A percentile compares a stretch with the other conserved stretches of the same genome.
These are phyloP conservation scores for Spea multiplicata DNA, from an alignment of 2,113 vertebrate genomes.

Conservation along the genomic window DNA sequence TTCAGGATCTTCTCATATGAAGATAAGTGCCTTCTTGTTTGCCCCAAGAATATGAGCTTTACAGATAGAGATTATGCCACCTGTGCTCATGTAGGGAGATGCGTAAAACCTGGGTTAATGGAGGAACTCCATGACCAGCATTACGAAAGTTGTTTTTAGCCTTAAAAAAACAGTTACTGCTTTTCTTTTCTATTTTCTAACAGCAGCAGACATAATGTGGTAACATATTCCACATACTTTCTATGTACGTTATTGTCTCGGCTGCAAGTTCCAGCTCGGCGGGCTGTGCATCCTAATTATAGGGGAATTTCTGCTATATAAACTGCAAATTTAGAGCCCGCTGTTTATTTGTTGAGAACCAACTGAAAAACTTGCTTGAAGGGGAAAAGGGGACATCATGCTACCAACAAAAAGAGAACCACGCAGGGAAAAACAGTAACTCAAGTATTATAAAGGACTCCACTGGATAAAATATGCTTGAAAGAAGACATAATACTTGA, in stretches of 20 bases:
- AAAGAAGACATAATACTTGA: too few relatives aligned
- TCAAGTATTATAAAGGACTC: conserved; percentile 2
- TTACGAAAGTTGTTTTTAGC: too few relatives aligned
- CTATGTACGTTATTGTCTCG: conserved; percentile 9
- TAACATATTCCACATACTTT: conserved; percentile 26
- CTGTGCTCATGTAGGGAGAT: too few relatives aligned
- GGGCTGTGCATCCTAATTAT: conserved; percentile 27
- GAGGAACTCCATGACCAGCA: too few relatives aligned
- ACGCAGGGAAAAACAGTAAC: too few relatives aligned
- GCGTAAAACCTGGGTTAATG: too few relatives aligned
- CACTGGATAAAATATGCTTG: background rate
- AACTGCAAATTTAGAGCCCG: conserved; percentile 21
- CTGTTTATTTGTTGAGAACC: conserved; percentile 20
- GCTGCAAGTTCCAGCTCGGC: conserved; percentile 39
- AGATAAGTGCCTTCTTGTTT: too few relatives aligned
- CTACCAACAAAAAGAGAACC: background rate
- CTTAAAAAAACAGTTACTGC: too few relatives aligned
- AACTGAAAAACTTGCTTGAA: background rate
- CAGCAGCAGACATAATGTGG: background rate
- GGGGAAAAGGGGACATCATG: conserved; percentile 8
- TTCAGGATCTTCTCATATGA: too few relatives aligned
- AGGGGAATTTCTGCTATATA: conserved; percentile 39
- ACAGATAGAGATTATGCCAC: too few relatives aligned
- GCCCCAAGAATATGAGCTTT: too few relatives aligned
- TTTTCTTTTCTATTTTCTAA: background rate